Base-by-base conservation (phyloP, 2,888 invertebrate genomes). In the Cheilosia vernalis region DNA sequence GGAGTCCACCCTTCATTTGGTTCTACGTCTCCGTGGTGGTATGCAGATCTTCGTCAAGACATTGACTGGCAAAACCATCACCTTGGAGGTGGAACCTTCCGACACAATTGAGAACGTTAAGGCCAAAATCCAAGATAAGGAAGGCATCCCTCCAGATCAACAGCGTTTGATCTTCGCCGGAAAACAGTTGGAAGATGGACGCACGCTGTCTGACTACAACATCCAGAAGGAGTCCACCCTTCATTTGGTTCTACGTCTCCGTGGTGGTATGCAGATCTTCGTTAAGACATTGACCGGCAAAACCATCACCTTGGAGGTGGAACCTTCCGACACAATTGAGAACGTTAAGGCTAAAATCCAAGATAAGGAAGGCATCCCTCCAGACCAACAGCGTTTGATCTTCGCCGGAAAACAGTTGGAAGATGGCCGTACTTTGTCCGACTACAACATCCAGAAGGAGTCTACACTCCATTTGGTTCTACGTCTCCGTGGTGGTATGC, bases 391-490 rank as follows among this genome's bases (percentile, higher is more conserved):
- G 70, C 90, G 90, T 87, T 66, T 90, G 17, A 90, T 90, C 37
- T 90, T 90, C 5, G 90, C 90, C 0, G 89, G 89, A 0, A 90
- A 90, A 72, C 89, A 90, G 19, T 66, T 90, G 19, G 97, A 97
- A 93, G 97, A 98, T 94, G 97, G 97, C 10, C 95, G 97, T 70
- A 97, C 97, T 15, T 93, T 89, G 4, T 97, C n/a, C 94, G 98
- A 98, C 92, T 89, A 89, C 30, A 89, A 89, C 33, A 89, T 89
- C 19, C 89, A 89, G 33, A 89, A 89, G 72, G 89, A 89, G 70
- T 89, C 89, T 0, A 89, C 89, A 5, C 81, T 89, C 0, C 89
- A 89, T 17, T 94, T 97, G 93, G 98, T 98, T 66, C 94, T 98
- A 79, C 96, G 98, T 93, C 95, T 98, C 1, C 78, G 87, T 1